A percentile compares a stretch with the other conserved stretches of the same genome.
Evolutionary conservation across 2,113 vertebrate species (phyloP).

Genomic region (Corythoichthys intestinalis): DNA sequence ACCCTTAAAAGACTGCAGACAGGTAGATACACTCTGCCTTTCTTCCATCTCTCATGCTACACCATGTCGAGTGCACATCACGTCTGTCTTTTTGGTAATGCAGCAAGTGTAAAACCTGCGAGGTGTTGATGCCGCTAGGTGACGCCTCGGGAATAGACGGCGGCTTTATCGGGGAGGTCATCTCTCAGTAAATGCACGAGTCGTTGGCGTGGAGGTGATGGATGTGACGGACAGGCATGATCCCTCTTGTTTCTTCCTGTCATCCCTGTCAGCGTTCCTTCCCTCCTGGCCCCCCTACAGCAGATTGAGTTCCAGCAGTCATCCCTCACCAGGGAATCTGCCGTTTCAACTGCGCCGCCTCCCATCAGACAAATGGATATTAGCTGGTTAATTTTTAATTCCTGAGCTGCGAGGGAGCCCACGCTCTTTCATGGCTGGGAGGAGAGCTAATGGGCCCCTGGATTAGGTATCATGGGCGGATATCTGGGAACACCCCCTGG

Average conservation of each 20-base stretch:
- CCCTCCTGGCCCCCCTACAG: constrained; percentile 23
- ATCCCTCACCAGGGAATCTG: constrained; percentile 70
- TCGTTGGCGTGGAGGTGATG: constrained; percentile 38
- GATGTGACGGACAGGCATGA: constrained; percentile 59
- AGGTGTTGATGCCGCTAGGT: constrained; percentile 38
- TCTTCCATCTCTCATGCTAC: background rate
- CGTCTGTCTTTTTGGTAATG: constrained; percentile 4
- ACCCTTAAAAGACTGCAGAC: background rate
- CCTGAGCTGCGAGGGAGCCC: constrained; percentile 63
- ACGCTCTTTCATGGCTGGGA: constrained; percentile 63
- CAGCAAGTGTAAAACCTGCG: constrained; percentile 23
- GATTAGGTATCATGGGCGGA: constrained; percentile 76
- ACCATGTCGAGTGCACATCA: constrained; percentile 2
- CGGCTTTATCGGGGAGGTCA: constrained; percentile 36
- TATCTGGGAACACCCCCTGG: constrained; percentile 68
- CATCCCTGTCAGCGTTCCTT: constrained; percentile 61
- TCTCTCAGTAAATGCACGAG: constrained; percentile 40
- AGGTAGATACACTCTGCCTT: background rate
- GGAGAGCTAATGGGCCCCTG: constrained; percentile 69
- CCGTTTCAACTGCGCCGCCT: constrained; percentile 65
- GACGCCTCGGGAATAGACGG: constrained; percentile 38
- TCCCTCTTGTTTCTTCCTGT: constrained; percentile 53
- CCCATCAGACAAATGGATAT: constrained; percentile 76
- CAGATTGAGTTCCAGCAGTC: constrained; percentile 67
- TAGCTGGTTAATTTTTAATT: constrained; percentile 83